Evolutionary conservation across 2,113 vertebrate species (phyloP).

Genomic region (Anser brachyrhynchus): DNA sequence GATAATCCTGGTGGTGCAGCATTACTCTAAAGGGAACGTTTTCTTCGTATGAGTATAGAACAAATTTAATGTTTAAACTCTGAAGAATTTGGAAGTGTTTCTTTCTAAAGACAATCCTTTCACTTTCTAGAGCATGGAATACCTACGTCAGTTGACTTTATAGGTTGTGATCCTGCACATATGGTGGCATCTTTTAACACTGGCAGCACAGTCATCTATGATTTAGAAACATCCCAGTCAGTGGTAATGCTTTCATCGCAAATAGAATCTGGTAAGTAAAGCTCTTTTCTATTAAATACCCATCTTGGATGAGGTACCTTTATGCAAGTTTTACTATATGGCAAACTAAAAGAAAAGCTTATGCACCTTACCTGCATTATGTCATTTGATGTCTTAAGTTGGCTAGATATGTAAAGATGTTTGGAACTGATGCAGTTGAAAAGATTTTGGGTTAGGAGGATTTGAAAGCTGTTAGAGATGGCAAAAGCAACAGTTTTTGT

Average conservation of each 20-base stretch:
- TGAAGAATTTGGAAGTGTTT: not conserved
- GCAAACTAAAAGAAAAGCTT: not conserved
- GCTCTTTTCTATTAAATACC: not conserved
- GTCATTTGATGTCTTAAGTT: not conserved
- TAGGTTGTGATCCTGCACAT: slow-evolving; percentile 95
- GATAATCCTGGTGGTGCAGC: not conserved
- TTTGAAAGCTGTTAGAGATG: not conserved
- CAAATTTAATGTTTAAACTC: not conserved
- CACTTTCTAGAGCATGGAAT: slow-evolving; percentile 85
- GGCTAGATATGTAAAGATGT: not conserved
- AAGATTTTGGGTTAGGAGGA: not conserved
- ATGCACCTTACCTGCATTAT: not conserved
- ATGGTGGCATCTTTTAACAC: slow-evolving; percentile 92
- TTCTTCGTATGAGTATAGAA: not conserved
- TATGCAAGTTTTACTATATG: not conserved
- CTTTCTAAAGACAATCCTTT: not conserved
- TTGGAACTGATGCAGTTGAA: not conserved
- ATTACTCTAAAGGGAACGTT: not conserved
- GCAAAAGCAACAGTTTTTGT: not conserved
- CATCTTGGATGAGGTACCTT: not conserved
- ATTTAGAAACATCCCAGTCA: slow-evolving; percentile 94
- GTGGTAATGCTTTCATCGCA: slow-evolving; percentile 89
- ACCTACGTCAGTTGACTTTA: slow-evolving; percentile 95
- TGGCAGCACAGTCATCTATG: slow-evolving; percentile 90
- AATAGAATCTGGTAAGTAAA: slow-evolving; percentile 85